Conservation (phyloP, 1,140 invertebrate species). For the Brachionus angularis region DNA sequence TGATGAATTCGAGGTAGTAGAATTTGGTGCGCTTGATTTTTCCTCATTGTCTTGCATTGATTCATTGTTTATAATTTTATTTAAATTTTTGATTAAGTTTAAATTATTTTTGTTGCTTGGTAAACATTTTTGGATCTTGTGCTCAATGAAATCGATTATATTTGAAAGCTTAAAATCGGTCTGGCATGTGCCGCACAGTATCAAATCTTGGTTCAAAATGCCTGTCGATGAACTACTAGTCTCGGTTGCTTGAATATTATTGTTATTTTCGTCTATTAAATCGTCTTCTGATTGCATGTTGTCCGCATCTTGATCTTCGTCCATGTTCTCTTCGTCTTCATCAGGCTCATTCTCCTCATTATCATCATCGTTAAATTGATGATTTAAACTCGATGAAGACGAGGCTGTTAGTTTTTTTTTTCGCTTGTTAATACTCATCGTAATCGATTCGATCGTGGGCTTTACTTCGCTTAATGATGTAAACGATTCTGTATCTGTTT, state of each 20-base stretch:
- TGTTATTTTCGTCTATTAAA: slow-evolving; percentile 33
- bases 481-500: neutral
- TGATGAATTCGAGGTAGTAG: too few relatives aligned
- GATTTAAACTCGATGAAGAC: too few relatives aligned
- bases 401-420: slow-evolving; percentile 23
- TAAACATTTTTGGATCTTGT: slow-evolving; percentile 38
- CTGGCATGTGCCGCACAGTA: slow-evolving; percentile 43
- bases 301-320: slow-evolving; percentile 32
- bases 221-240: neutral
- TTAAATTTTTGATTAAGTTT: slow-evolving; percentile 14
- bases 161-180: slow-evolving; percentile 34
- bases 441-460: neutral
- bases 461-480: neutral
- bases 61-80: too few relatives aligned
- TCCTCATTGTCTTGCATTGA: neutral
- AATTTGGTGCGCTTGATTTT: neutral
- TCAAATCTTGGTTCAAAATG: slow-evolving; percentile 26
- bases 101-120: slow-evolving; percentile 2
- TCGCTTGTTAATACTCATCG: slow-evolving; percentile 18
- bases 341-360: slow-evolving; percentile 14
- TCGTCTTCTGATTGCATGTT: neutral
- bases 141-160: slow-evolving; percentile 42
- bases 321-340: slow-evolving; percentile 8
- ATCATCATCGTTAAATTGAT: too few relatives aligned
- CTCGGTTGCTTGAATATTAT: neutral